Base-by-base conservation (phyloP, 2,888 invertebrate genomes). In the Drosophila atripex region DNA sequence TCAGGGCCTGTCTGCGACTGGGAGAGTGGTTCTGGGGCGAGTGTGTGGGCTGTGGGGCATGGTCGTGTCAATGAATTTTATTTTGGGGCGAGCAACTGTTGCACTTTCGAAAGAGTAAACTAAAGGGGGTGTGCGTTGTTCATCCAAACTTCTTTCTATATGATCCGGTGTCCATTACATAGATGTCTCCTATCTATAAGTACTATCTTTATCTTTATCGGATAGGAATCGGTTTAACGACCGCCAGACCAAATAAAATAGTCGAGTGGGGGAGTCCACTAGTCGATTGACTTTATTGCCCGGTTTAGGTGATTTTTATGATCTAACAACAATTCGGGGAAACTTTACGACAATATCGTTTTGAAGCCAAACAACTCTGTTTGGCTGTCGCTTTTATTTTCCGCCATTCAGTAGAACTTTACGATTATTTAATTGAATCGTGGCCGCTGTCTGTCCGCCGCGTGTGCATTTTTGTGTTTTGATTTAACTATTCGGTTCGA, bases 251-350 rank as follows among this genome's bases (percentile, higher is more conserved):
- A 28, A 32, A 56, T 35, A 7, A 14, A 50, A 54, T 4, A 53
- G 18, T 28, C 21, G 30, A 60, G 57, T n/a, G 51, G 56, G 55
- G 58, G 43, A 59, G 43, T 11, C 11, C 57, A 43, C 7, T 18
- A 7, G 3, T 18, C 52, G 63, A 55, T 75, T 79, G 82, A 78
- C 72, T 85, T 83, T 84, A 83, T 82, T 75, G 71, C 71, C 75
- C 25, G 68, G 68, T 87, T 88, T 80, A 85, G 80, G 82, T 88
- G 88, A 77, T 87, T 88, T 88, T 88, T 88, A 88, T 86, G 87
- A 76, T 76, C 78, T 78, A 83, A 77, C 85, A 80, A 71, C 80
- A 86, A 79, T 86, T 86, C 72, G 75, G 58, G 55, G 57, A 66
- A 49, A 55, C 75, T 86, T 87, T 69, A 87, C 75, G 87, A 78